Percentiles rank a stretch among this genome's conserved stretches.
phyloP scores from a whole-genome alignment of 2,888 invertebrate genomes.

The Dendrolimus houi region DNA sequence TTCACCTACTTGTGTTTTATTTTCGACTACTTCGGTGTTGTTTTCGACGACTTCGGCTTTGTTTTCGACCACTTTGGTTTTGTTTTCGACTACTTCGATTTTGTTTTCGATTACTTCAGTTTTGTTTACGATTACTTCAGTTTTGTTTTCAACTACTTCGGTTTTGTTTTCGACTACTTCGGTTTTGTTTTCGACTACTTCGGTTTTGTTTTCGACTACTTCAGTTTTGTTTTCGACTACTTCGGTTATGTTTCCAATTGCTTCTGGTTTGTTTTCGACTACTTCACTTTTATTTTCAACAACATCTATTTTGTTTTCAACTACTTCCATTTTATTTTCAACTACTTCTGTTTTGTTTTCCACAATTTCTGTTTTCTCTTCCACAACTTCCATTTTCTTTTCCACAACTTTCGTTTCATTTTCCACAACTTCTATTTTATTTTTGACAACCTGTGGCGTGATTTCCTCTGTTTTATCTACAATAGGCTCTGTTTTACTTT shows the following conservation, averaged over 20 bases:
- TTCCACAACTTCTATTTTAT: constrained; percentile 7
- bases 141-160: background rate
- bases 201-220: constrained; percentile 4
- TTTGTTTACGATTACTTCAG: constrained; percentile 10
- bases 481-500: background rate
- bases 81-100: background rate
- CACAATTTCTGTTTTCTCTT: constrained; percentile 8
- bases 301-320: constrained; percentile 1
- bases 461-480: constrained; percentile 2
- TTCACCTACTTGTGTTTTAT: constrained; percentile 14
- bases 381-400: constrained; percentile 5
- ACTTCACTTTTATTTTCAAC: constrained; percentile 6
- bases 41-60: constrained; percentile 14
- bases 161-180: constrained; percentile 1
- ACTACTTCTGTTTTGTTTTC: background rate
- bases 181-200: constrained; percentile 9
- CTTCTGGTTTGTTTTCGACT: constrained; percentile 12
- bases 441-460: constrained; percentile 10
- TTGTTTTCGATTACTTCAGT: constrained; percentile 5
- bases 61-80: constrained; percentile 14
- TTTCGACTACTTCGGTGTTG: constrained; percentile 6
- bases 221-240: background rate
- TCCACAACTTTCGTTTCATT: constrained; percentile 1
- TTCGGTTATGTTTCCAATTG: constrained; percentile 7
- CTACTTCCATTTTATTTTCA: constrained; percentile 3